These are phyloP conservation scores for Drosophila repletoides DNA, from an alignment of 1,140 invertebrate species.

Conservation along the genomic window DNA sequence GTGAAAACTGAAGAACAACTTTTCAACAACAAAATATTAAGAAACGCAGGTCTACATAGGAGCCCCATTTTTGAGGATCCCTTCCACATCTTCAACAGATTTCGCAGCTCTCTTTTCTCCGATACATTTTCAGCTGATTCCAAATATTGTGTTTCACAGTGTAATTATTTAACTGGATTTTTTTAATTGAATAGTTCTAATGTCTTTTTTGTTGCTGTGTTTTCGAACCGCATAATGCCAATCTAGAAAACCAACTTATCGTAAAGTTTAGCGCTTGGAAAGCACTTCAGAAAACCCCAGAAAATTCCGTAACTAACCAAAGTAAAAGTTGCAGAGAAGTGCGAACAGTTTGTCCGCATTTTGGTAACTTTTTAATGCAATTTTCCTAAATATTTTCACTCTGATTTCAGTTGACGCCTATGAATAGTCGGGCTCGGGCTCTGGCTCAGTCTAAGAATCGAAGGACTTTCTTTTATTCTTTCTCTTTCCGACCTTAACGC, in stretches of 20 bases:
- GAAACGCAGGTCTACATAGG: too few relatives aligned
- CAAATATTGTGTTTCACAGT: too few relatives aligned
- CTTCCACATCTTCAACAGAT: too few relatives aligned
- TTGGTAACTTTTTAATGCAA: constrained; percentile 70
- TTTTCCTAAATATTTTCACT: constrained; percentile 66
- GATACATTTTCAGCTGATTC: too few relatives aligned
- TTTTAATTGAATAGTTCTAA: too few relatives aligned
- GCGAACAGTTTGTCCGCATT: constrained; percentile 50
- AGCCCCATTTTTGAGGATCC: too few relatives aligned
- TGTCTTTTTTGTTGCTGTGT: too few relatives aligned
- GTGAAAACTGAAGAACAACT: too few relatives aligned
- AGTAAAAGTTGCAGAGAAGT: constrained; percentile 31
- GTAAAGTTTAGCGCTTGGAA: background rate
- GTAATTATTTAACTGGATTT: too few relatives aligned
- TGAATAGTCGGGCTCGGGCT: constrained; percentile 47
- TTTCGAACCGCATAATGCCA: too few relatives aligned
- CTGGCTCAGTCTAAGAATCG: background rate
- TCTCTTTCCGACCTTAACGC: constrained; percentile 2
- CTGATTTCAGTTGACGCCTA: constrained; percentile 50
- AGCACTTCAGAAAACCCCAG: background rate
- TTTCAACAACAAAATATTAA: too few relatives aligned
- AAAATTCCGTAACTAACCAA: constrained; percentile 4
- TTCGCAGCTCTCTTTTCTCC: too few relatives aligned
- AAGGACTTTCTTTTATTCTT: background rate
- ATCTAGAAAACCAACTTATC: constrained; percentile 5